A percentile compares a stretch with the other conserved stretches of the same genome.
phyloP scores from a whole-genome alignment of 2,888 invertebrate genomes.

The Sussaba pulchella region DNA sequence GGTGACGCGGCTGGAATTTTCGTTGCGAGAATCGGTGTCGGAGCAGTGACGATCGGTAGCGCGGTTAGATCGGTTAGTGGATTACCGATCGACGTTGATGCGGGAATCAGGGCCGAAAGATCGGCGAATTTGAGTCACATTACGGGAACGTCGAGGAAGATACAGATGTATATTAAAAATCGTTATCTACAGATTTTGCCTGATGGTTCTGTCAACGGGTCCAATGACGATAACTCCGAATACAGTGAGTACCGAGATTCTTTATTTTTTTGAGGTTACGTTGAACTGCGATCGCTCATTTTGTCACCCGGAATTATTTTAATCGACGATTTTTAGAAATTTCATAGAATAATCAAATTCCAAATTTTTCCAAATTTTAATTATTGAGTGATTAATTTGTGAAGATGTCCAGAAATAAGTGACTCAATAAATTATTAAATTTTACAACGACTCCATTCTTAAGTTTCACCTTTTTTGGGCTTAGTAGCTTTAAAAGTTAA shows the following conservation, averaged over 20 bases:
- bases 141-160: conserved; percentile 91
- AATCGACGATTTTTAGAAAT: too few relatives aligned
- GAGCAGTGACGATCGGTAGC: conserved; percentile 77
- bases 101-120: conserved; percentile 88
- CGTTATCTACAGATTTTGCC: conserved; percentile 93
- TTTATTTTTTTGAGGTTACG: too few relatives aligned
- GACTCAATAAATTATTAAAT: too few relatives aligned
- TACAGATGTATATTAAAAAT: conserved; percentile 94
- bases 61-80: conserved; percentile 74
- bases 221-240: conserved; percentile 91
- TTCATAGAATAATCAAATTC: too few relatives aligned
- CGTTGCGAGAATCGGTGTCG: conserved; percentile 67
- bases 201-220: conserved; percentile 94
- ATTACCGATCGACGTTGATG: conserved; percentile 77
- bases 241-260: conserved; percentile 95
- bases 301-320: too few relatives aligned
- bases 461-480: too few relatives aligned
- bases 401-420: too few relatives aligned
- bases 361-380: too few relatives aligned
- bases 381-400: too few relatives aligned
- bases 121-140: conserved; percentile 93
- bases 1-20: conserved; percentile 59
- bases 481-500: too few relatives aligned
- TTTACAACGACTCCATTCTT: too few relatives aligned
- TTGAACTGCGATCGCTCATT: too few relatives aligned